These are phyloP conservation scores for Bubo bubo DNA, from an alignment of 2,113 vertebrate species.

Conservation along the genomic window DNA sequence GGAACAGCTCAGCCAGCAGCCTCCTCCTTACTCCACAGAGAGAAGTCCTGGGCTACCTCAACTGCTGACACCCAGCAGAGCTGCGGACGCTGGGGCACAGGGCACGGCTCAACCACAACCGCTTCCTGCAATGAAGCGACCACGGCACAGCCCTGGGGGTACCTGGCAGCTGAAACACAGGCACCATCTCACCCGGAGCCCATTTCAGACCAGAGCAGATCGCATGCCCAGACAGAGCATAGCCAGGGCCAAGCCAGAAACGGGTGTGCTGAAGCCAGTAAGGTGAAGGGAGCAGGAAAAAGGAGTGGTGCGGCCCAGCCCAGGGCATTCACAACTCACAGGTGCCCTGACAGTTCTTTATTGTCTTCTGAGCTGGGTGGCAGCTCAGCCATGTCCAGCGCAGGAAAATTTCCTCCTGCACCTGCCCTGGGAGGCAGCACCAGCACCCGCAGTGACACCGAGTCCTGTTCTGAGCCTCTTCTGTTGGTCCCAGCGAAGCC, in stretches of 20 bases:
- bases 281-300: not conserved
- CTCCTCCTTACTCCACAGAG: not conserved
- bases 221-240: not conserved
- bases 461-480: not conserved
- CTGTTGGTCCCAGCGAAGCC: not conserved
- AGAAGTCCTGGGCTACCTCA: not conserved
- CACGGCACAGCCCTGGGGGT: not conserved
- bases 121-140: not conserved
- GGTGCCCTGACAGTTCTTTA: constrained; percentile 44
- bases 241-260: not conserved
- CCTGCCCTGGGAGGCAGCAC: constrained; percentile 6
- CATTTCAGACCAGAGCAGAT: not conserved
- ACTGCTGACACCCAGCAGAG: not conserved
- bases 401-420: constrained; percentile 1
- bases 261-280: not conserved
- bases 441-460: rapidly evolving
- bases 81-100: not conserved
- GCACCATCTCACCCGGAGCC: not conserved
- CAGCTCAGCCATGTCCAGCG: constrained; percentile 14
- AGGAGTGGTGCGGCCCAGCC: not conserved
- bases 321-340: not conserved
- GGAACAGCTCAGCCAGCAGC: not conserved
- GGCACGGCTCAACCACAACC: not conserved
- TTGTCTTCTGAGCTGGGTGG: constrained; percentile 15
- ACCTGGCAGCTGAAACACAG: not conserved